Evolutionary conservation across 2,888 invertebrate genomes (phyloP).

Genomic region (Drepanosiphum platanoidis): DNA sequence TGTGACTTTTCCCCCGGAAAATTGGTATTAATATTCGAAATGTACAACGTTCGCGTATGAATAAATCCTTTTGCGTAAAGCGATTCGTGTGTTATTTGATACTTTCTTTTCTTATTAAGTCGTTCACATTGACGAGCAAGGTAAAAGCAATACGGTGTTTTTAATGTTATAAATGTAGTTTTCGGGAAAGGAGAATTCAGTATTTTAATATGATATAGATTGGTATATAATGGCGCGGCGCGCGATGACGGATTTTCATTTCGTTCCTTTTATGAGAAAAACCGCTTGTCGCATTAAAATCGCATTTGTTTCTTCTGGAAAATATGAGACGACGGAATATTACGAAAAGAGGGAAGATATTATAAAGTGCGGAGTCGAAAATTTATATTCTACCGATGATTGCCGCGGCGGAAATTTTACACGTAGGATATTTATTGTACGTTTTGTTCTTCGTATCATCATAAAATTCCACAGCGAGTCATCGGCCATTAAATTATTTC

Average conservation of each 20-base stretch:
- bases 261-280: background rate
- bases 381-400: slow-evolving; percentile 23
- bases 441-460: background rate
- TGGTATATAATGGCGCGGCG: slow-evolving; percentile 15
- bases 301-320: slow-evolving; percentile 29
- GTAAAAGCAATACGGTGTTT: slow-evolving; percentile 47
- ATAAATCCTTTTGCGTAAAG: background rate
- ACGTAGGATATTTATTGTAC: background rate
- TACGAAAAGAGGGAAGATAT: background rate
- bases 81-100: background rate
- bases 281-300: slow-evolving; percentile 49
- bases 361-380: slow-evolving; percentile 30
- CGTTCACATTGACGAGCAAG: background rate
- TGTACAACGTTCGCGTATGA: background rate
- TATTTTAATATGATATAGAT: slow-evolving; percentile 44
- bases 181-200: background rate
- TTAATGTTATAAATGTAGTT: slow-evolving; percentile 27
- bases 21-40: background rate
- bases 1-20: background rate
- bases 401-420: slow-evolving; percentile 9
- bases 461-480: background rate
- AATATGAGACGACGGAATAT: slow-evolving; percentile 5
- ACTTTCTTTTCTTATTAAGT: slow-evolving; percentile 39
- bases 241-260: slow-evolving; percentile 17
- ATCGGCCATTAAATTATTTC: too few species aligned